Percentiles rank a stretch among this genome's conserved stretches.
These are phyloP conservation scores for Penaeus indicus DNA, from an alignment of 1,140 invertebrate species.

Conservation along the genomic window DNA sequence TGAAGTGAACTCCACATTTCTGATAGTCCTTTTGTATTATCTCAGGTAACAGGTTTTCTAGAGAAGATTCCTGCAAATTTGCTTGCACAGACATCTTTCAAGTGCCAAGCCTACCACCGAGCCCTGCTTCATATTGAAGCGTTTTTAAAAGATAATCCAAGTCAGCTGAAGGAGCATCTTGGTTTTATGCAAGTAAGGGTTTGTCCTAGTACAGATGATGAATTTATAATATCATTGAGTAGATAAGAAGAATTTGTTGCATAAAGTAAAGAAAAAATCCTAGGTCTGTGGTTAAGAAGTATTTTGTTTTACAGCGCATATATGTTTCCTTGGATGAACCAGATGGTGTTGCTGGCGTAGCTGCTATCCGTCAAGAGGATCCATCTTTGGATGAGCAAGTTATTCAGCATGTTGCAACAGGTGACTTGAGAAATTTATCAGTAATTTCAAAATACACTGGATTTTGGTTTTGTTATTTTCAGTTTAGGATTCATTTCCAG, in stretches of 20 bases:
- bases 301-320: conserved; percentile 70
- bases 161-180: conserved; percentile 70
- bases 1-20: background rate
- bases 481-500: too few relatives aligned
- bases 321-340: conserved; percentile 75
- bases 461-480: too few relatives aligned
- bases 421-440: conserved; percentile 65
- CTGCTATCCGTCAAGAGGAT: conserved; percentile 70
- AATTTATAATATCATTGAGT: background rate
- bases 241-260: background rate
- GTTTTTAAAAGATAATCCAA: conserved; percentile 69
- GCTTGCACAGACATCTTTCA: conserved; percentile 73
- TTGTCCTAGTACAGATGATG: background rate
- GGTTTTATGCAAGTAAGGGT: conserved; percentile 71
- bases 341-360: conserved; percentile 75
- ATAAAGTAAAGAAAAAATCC: background rate
- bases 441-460: too few relatives aligned
- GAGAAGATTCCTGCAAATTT: conserved; percentile 72
- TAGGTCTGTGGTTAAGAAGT: conserved; percentile 24
- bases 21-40: background rate
- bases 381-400: conserved; percentile 73
- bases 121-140: conserved; percentile 75
- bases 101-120: conserved; percentile 73
- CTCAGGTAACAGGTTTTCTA: conserved; percentile 69
- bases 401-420: conserved; percentile 73